Evolutionary conservation across 2,797 vertebrate genomes (phyloP).

Genomic region (Acrocephalus scirpaceus): DNA sequence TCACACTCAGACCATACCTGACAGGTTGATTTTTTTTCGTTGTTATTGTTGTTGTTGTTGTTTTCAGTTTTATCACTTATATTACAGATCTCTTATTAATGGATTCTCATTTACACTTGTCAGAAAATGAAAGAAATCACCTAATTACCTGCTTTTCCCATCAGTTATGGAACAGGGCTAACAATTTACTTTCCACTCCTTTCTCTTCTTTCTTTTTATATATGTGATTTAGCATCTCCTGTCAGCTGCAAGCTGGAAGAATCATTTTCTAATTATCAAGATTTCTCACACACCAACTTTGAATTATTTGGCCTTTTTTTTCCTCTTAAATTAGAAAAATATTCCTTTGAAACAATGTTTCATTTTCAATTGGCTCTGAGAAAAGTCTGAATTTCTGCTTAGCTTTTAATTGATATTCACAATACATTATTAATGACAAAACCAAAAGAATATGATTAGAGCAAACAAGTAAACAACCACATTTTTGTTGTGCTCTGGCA

Average conservation of each 20-base stretch:
- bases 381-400: constrained; percentile 19
- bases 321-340: constrained; percentile 38
- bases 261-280: constrained; percentile 69
- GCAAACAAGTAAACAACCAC: constrained; percentile 47
- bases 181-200: constrained; percentile 32
- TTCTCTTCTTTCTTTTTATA: constrained; percentile 3
- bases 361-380: constrained; percentile 22
- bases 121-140: constrained; percentile 70
- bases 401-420: constrained; percentile 42
- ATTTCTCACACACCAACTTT: constrained; percentile 39
- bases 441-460: constrained; percentile 15
- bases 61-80: constrained; percentile 51
- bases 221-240: constrained; percentile 39
- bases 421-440: constrained; percentile 53
- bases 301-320: background rate
- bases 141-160: constrained; percentile 66
- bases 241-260: constrained; percentile 50
- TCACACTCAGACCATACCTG: background rate
- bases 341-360: constrained; percentile 38
- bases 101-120: constrained; percentile 66
- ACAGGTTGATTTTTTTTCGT: background rate
- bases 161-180: constrained; percentile 21
- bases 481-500: background rate
- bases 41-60: background rate
- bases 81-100: constrained; percentile 57